Conservation (phyloP, 2,797 vertebrate species). For the Fistularia commersonii region DNA sequence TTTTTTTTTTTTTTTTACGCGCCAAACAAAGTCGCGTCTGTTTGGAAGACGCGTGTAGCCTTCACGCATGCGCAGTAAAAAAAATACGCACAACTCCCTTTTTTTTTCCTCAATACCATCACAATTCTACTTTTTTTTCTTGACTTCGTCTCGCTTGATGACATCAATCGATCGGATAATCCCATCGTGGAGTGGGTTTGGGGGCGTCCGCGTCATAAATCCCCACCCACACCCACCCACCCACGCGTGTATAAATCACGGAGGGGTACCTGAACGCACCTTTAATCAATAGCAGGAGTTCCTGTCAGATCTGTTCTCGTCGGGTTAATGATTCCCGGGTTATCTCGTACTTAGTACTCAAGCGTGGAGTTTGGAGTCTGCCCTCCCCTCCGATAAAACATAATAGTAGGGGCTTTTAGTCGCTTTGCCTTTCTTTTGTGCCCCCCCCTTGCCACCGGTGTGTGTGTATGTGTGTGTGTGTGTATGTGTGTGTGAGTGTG, state of each 20-base stretch:
- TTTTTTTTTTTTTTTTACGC: too few relatives aligned
- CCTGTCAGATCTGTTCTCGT: constrained; percentile 53
- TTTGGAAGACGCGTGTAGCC: too few relatives aligned
- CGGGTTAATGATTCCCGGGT: constrained; percentile 89
- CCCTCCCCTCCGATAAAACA: constrained; percentile 90
- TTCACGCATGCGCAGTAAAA: too few relatives aligned
- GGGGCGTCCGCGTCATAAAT: too few relatives aligned
- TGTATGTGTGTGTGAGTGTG: too few relatives aligned
- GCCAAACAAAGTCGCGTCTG: too few relatives aligned
- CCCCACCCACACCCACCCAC: background rate
- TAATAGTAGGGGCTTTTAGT: constrained; percentile 50
- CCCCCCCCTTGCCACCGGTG: constrained; percentile 29
- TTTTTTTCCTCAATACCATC: too few relatives aligned
- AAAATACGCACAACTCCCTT: too few relatives aligned
- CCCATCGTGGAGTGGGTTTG: background rate
- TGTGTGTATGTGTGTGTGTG: too few relatives aligned
- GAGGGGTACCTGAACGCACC: constrained; percentile 6
- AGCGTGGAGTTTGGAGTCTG: constrained; percentile 99
- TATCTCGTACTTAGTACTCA: constrained; percentile 87
- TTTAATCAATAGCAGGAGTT: constrained; percentile 18
- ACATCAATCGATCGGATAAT: constrained; percentile 33
- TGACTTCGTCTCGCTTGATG: constrained; percentile 5
- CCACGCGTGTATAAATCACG: constrained; percentile 9
- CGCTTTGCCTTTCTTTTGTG: constrained; percentile 63
- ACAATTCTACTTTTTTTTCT: background rate